Percentiles rank a stretch among this genome's conserved stretches.
These are phyloP conservation scores for Drosophila nigromelanica DNA, from an alignment of 1,140 invertebrate genomes.

Conservation along the genomic window DNA sequence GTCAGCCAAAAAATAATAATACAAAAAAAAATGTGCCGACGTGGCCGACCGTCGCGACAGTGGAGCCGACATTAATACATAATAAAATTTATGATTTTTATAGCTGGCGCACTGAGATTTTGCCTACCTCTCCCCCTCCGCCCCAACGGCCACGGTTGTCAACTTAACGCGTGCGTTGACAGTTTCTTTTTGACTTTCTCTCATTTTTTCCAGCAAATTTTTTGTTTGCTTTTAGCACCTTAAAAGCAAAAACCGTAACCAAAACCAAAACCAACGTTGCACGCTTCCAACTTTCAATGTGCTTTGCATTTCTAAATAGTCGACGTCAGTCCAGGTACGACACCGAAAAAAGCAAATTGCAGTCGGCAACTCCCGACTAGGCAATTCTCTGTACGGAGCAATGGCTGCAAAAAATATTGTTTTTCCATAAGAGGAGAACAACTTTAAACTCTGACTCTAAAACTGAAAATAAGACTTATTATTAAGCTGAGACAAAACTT, in stretches of 20 bases:
- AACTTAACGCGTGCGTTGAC: conserved; percentile 64
- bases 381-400: neutral
- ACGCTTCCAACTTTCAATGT: conserved; percentile 72
- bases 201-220: conserved; percentile 11
- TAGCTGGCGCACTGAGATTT: conserved; percentile 62
- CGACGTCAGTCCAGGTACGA: conserved; percentile 48
- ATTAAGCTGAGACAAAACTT: too few species aligned
- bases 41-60: conserved; percentile 7
- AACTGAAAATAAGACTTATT: too few species aligned
- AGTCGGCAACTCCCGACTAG: neutral
- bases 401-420: too few species aligned
- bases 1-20: conserved; percentile 2
- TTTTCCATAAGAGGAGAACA: too few species aligned
- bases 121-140: neutral
- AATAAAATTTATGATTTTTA: conserved; percentile 76
- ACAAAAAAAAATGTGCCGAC: conserved; percentile 17
- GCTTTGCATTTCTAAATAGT: conserved; percentile 78
- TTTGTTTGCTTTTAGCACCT: conserved; percentile 58
- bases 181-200: conserved; percentile 31
- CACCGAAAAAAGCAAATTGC: conserved; percentile 3
- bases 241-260: conserved; percentile 65
- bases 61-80: conserved; percentile 40
- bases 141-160: conserved; percentile 46
- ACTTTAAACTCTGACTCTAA: too few species aligned
- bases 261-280: conserved; percentile 50